Evolutionary conservation across 2,888 invertebrate genomes (phyloP), one percentile per base, ranked within the genome.

Genomic region (Octonoba sinensis): DNA sequence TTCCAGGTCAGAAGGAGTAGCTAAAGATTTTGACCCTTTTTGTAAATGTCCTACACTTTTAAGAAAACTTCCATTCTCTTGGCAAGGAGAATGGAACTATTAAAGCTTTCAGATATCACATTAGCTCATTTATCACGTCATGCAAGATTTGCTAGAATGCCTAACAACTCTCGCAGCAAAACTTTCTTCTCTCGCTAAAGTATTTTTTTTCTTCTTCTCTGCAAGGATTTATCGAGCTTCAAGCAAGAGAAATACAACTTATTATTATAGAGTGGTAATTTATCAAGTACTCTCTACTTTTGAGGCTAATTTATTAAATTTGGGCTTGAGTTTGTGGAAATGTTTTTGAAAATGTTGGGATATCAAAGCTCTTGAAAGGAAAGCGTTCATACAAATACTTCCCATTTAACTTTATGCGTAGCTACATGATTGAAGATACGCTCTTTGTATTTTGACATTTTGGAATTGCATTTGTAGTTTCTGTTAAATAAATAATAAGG

Each of bases 251-350:
- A 44, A 57, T 56, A 65, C 18, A 57, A 22, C 65, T 74, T 65
- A 66, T 74, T 66, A 65, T 74, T 74, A 64, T 22, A 15, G 18
- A 46, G 36, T 16, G 76, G 76, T 70, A 57, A 76, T 76, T 76
- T 69, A 76, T 76, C 76, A 76, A 44, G 22, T 46, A 47, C 51
- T 76, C 18, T n/a, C 44, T 16, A 47, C 44, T 69, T 62, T 62
- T 70, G 60, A 20, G 44, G 59, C 27, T 76, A 62, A 76, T 76
- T 76, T 76, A 76, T 76, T 64, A 62, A 67, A 76, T 69, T 62
- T 62, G 56, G 56, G 56, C 56, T 47, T 56, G 46, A 54, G 73
- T 59, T 15, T 22, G 24, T n/a, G 59, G 59, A 24, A 59, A 59
- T 24, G 27, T 59, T 59, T 59, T 59, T 59, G 24, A 59, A 59